Base-by-base conservation (phyloP, 1,140 invertebrate genomes). In the Drosophila arawakana region DNA sequence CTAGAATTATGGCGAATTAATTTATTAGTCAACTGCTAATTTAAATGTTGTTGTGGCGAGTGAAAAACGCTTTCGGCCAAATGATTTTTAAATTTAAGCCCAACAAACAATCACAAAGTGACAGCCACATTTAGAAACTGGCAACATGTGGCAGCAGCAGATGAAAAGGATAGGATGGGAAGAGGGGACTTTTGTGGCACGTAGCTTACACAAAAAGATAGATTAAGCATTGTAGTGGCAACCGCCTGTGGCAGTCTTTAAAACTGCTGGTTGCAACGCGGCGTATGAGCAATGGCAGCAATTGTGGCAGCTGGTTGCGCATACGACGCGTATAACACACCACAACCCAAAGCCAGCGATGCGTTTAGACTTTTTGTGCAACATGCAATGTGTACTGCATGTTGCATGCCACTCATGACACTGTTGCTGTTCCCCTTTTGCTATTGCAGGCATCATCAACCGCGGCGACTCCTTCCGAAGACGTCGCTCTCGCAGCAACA, bases 391-490 rank as follows among this genome's bases (percentile, higher is more conserved):
- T 44, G 7, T 37, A 10, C 18, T 43, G 18, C 37, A 34, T 11
- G 47, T 54, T 44, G 35, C 37, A 35, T 15, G 34, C 44, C 34
- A 18, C 37, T 18, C 34, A 43, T 18, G 13, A 1, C 15, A 52
- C 7, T 34, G 50, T 8, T 49, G 11, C 11, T 57, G 18, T 49
- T 8, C 5, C 50, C 13, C 13, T 30, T 15, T 35, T 21, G 7
- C 6, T 47, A 11, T n/a, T 39, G 30, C 94, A 97, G 97, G 97
- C 55, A 95, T 98, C 69, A 95, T 98, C 39, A 98, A 98, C 93
- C 94, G 97, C 73, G 97, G 97, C 1, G 97, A 98, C 91, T 98
- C 97, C 2, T 97, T 98, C 92, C 94, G 96, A 43, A 94, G 96
- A 73, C 95, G 95, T 44, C 94, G 96, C 58, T 97, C 95, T 5